Percentiles rank a stretch among this genome's conserved stretches.
These are phyloP conservation scores for Oligia latruncula DNA, from an alignment of 2,888 invertebrate species.

Conservation along the genomic window DNA sequence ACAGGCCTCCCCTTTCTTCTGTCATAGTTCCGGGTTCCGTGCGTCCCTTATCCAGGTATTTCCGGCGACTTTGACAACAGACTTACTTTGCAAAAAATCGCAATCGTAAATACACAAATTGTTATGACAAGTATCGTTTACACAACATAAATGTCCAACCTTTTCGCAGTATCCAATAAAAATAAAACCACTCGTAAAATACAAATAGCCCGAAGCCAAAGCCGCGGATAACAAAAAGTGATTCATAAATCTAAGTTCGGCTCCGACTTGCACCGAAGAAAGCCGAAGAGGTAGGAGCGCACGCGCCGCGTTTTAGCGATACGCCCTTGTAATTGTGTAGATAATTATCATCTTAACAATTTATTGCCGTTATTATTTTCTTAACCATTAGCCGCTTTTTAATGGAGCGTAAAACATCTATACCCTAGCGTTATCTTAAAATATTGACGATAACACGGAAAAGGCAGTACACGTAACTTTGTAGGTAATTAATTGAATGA, in stretches of 20 bases:
- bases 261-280: constrained; percentile 53
- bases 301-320: constrained; percentile 61
- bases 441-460: constrained; percentile 54
- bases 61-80: too few relatives aligned
- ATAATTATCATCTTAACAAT: constrained; percentile 70
- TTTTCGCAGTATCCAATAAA: constrained; percentile 35
- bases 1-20: too few relatives aligned
- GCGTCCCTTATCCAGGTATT: too few relatives aligned
- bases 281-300: constrained; percentile 60
- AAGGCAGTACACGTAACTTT: constrained; percentile 31
- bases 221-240: constrained; percentile 55
- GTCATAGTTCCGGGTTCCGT: too few relatives aligned
- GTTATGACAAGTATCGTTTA: neutral
- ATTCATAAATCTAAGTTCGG: constrained; percentile 60
- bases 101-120: neutral
- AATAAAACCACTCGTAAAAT: constrained; percentile 43
- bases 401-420: constrained; percentile 65
- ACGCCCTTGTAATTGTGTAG: constrained; percentile 68
- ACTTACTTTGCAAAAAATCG: too few relatives aligned
- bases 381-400: constrained; percentile 65
- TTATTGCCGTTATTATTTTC: constrained; percentile 69
- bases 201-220: constrained; percentile 53
- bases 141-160: constrained; percentile 8
- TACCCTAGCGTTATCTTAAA: constrained; percentile 55
- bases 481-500: constrained; percentile 43